These are phyloP conservation scores for Drosophila merina DNA, from an alignment of 2,888 invertebrate species.

Conservation along the genomic window DNA sequence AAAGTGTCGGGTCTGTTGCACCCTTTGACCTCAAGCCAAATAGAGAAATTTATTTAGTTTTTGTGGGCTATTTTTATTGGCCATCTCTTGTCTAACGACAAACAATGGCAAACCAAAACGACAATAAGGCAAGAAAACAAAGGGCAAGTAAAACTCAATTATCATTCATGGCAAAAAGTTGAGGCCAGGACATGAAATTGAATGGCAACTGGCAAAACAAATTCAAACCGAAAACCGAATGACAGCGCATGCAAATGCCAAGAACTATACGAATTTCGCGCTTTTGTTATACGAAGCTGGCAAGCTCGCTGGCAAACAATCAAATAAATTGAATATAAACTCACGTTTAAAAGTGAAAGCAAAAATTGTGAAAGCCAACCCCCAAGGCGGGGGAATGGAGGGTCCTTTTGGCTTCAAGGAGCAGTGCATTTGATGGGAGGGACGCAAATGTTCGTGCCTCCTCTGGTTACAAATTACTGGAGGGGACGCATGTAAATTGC, in stretches of 20 bases:
- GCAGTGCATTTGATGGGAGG: conserved; percentile 19
- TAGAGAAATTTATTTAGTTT: background rate
- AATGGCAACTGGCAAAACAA: conserved; percentile 47
- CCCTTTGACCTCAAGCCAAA: background rate
- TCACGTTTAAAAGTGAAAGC: conserved; percentile 54
- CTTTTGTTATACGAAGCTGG: conserved; percentile 39
- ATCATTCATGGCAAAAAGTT: conserved; percentile 68
- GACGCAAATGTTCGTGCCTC: conserved; percentile 31
- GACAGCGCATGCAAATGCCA: conserved; percentile 58
- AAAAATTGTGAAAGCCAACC: conserved; percentile 36
- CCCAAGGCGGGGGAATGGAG: background rate
- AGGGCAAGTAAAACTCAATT: conserved; percentile 62
- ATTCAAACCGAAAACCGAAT: conserved; percentile 33
- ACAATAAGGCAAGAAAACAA: conserved; percentile 19
- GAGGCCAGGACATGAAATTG: conserved; percentile 56
- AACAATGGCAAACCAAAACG: conserved; percentile 52
- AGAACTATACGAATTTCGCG: conserved; percentile 25
- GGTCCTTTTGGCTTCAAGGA: conserved; percentile 25
- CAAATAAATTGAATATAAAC: conserved; percentile 73
- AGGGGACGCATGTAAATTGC: conserved; percentile 68
- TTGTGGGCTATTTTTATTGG: background rate
- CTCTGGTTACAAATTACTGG: conserved; percentile 61
- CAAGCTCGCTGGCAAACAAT: conserved; percentile 35
- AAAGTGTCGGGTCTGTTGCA: background rate
- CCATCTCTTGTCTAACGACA: conserved; percentile 14